A percentile compares a stretch with the other conserved stretches of the same genome.
phyloP scores from a whole-genome alignment of 92 coral and sea anemone species.

The Zoanthus sociatus region DNA sequence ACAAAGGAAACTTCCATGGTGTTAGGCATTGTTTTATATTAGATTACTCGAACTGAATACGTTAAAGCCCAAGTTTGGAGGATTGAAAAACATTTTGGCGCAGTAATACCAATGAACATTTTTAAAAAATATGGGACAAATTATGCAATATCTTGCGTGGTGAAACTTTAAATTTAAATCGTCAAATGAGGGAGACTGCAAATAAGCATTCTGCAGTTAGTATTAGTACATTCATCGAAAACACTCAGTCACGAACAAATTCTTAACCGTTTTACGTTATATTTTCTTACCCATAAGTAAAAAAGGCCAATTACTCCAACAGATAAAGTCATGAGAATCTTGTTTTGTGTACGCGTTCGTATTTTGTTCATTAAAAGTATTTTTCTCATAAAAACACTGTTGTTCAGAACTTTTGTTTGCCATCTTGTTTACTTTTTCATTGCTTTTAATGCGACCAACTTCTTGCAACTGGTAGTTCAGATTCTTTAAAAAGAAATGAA shows the following conservation, averaged over 20 bases:
- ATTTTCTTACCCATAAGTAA: neutral
- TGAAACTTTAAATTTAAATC: neutral
- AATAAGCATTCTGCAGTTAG: neutral
- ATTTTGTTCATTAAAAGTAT: neutral
- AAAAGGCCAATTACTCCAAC: neutral
- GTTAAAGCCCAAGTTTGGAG: neutral
- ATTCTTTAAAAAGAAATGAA: neutral
- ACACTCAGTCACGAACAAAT: conserved; percentile 9
- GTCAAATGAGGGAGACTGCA: neutral
- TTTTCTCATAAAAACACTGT: neutral
- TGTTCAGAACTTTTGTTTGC: neutral
- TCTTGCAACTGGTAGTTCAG: conserved; percentile 4
- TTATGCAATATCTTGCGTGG: neutral
- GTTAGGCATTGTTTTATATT: neutral
- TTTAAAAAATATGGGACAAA: neutral
- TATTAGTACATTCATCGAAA: neutral
- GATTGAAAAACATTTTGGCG: too few species aligned
- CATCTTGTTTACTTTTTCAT: neutral
- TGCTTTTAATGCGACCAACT: neutral
- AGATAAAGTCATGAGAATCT: neutral
- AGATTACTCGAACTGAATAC: neutral
- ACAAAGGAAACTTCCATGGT: conserved; percentile 43
- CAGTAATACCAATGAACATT: neutral
- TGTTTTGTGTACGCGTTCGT: neutral
- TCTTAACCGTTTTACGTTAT: neutral